Evolutionary conservation across 2,888 invertebrate species (phyloP).

Genomic region (Tiliacea aurago): DNA sequence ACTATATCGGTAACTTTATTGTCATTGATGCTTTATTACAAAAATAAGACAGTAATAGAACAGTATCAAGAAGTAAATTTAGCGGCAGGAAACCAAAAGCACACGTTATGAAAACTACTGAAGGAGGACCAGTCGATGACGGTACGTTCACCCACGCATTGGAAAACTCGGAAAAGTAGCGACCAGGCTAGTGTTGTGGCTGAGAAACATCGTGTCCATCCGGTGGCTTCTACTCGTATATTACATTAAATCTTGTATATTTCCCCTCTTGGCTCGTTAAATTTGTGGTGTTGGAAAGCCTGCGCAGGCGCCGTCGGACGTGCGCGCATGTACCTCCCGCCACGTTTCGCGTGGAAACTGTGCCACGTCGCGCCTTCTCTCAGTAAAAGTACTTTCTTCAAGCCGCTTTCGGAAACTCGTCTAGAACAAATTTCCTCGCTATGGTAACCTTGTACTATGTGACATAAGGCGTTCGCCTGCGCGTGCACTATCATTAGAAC

Average conservation of each 20-base stretch:
- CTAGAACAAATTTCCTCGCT: slow-evolving; percentile 85
- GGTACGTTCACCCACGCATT: slow-evolving; percentile 49
- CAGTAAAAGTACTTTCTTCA: slow-evolving; percentile 90
- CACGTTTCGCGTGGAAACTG: slow-evolving; percentile 86
- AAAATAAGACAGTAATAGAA: background rate
- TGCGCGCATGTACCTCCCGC: slow-evolving; percentile 64
- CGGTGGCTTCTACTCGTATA: slow-evolving; percentile 72
- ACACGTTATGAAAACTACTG: slow-evolving; percentile 44
- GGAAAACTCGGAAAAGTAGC: slow-evolving; percentile 76
- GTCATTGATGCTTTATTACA: background rate
- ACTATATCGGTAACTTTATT: background rate
- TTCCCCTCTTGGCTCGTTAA: slow-evolving; percentile 76
- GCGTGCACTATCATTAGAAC: slow-evolving; percentile 83
- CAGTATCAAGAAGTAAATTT: slow-evolving; percentile 5
- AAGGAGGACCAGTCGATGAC: slow-evolving; percentile 36
- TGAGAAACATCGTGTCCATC: slow-evolving; percentile 69
- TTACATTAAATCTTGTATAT: slow-evolving; percentile 73
- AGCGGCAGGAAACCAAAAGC: slow-evolving; percentile 21
- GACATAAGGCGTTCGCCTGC: slow-evolving; percentile 84
- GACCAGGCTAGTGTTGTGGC: slow-evolving; percentile 46
- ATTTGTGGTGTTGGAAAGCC: slow-evolving; percentile 83
- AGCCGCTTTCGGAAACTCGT: slow-evolving; percentile 89
- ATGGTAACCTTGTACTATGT: slow-evolving; percentile 86
- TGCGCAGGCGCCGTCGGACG: slow-evolving; percentile 69
- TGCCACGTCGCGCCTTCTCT: slow-evolving; percentile 85